A percentile compares a stretch with the other conserved stretches of the same genome.
Evolutionary conservation across 1,140 invertebrate genomes (phyloP).

Genomic region (Sitobion miscanthi): DNA sequence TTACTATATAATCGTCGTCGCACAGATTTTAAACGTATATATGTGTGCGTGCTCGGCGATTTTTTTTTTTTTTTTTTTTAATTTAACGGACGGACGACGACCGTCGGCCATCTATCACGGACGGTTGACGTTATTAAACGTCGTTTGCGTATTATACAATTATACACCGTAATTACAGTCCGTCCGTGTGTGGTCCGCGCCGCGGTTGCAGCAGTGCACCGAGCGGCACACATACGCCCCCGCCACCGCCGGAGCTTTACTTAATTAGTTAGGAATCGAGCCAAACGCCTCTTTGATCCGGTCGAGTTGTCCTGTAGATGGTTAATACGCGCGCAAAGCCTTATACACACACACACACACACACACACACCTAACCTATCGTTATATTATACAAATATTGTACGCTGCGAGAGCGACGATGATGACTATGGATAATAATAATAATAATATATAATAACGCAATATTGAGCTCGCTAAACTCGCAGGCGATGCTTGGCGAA

Average conservation of each 20-base stretch:
- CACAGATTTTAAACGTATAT: not conserved
- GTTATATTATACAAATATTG: not conserved
- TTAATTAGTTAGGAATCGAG: constrained; percentile 56
- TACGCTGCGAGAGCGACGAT: too few relatives aligned
- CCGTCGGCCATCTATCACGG: constrained; percentile 43
- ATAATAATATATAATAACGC: too few relatives aligned
- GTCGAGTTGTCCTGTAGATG: constrained; percentile 15
- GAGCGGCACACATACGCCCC: not conserved
- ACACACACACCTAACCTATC: not conserved
- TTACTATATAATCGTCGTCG: not conserved
- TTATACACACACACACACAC: not conserved
- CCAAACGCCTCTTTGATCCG: constrained; percentile 55
- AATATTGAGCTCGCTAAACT: too few relatives aligned
- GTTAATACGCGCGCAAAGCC: constrained; percentile 24
- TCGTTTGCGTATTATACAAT: constrained; percentile 25
- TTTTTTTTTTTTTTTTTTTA: constrained; percentile 26
- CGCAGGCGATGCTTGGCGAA: too few relatives aligned
- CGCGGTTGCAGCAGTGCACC: not conserved
- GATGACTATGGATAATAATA: too few relatives aligned
- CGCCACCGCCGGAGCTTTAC: constrained; percentile 38
- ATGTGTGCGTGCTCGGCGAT: not conserved
- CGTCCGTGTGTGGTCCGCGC: not conserved
- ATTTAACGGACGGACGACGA: constrained; percentile 47
- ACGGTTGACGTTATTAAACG: constrained; percentile 55
- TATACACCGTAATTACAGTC: constrained; percentile 23